These are phyloP conservation scores for Drosophila tristis DNA, from an alignment of 1,140 invertebrate genomes.

Conservation along the genomic window DNA sequence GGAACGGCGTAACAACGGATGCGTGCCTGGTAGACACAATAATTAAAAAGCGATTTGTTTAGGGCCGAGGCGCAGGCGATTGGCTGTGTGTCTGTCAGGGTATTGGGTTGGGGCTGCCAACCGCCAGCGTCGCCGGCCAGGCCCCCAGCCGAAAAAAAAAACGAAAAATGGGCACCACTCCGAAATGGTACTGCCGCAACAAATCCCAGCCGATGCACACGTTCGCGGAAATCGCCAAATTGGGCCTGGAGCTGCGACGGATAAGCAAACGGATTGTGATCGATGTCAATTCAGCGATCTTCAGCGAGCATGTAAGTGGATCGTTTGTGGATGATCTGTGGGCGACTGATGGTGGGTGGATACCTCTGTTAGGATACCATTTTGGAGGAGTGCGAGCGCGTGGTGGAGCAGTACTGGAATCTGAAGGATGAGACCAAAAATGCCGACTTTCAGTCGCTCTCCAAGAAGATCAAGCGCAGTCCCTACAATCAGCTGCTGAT, in stretches of 20 bases:
- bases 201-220: constrained; percentile 83
- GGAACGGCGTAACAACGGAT: constrained; percentile 45
- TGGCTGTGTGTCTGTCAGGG: constrained; percentile 26
- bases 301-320: constrained; percentile 75
- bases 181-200: constrained; percentile 83
- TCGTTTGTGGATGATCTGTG: background rate
- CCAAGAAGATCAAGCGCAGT: constrained; percentile 81
- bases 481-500: constrained; percentile 80
- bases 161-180: constrained; percentile 71
- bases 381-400: constrained; percentile 77
- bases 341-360: background rate
- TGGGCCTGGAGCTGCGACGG: constrained; percentile 73
- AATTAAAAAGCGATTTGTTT: constrained; percentile 77
- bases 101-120: background rate
- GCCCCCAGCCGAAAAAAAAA: constrained; percentile 36
- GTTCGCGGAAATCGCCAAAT: constrained; percentile 77
- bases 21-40: constrained; percentile 80
- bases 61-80: constrained; percentile 58
- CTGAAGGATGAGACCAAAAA: constrained; percentile 76
- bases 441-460: constrained; percentile 72
- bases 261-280: constrained; percentile 79
- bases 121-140: constrained; percentile 33
- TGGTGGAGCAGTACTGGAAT: constrained; percentile 76
- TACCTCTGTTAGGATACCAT: constrained; percentile 61
- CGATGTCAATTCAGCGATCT: constrained; percentile 78